Evolutionary conservation across 2,888 invertebrate genomes (phyloP).

Genomic region (Dioctria linearis): DNA sequence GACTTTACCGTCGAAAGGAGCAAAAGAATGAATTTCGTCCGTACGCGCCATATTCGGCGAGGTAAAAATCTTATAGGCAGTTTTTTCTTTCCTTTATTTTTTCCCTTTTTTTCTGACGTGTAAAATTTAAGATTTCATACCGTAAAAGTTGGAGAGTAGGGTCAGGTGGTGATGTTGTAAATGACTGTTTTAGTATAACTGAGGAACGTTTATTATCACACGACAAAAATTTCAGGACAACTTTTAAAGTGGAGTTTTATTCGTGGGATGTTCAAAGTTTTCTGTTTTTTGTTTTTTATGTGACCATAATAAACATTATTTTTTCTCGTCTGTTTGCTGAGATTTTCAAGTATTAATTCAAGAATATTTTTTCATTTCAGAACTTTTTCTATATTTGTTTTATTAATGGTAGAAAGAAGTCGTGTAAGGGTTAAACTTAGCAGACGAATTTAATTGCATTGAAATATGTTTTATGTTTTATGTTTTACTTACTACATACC

Average conservation of each 20-base stretch:
- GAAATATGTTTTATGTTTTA: too few relatives aligned
- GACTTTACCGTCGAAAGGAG: constrained; percentile 21
- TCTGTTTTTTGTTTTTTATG: background rate
- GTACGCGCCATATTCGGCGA: background rate
- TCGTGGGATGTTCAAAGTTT: background rate
- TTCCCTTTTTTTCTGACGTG: background rate
- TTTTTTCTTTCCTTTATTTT: too few relatives aligned
- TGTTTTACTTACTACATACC: too few relatives aligned
- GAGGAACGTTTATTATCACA: constrained; percentile 4
- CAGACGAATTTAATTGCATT: too few relatives aligned
- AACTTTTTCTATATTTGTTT: too few relatives aligned
- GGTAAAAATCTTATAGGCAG: constrained; percentile 7
- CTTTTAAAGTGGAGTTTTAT: background rate
- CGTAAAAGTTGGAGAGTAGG: background rate
- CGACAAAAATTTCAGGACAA: constrained; percentile 1
- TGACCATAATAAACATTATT: constrained; percentile 10
- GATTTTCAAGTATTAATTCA: too few relatives aligned
- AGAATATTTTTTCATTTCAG: too few relatives aligned
- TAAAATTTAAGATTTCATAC: constrained; percentile 4
- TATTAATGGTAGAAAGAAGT: too few relatives aligned
- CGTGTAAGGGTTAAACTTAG: too few relatives aligned
- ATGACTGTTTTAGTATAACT: constrained; percentile 14
- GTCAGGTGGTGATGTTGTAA: constrained; percentile 10
- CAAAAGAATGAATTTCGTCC: constrained; percentile 4
- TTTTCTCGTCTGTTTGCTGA: too few relatives aligned